A percentile compares a stretch with the other conserved stretches of the same genome.
These are phyloP conservation scores for Ibidorhyncha struthersii DNA, from an alignment of 2,113 vertebrate species.

Conservation along the genomic window DNA sequence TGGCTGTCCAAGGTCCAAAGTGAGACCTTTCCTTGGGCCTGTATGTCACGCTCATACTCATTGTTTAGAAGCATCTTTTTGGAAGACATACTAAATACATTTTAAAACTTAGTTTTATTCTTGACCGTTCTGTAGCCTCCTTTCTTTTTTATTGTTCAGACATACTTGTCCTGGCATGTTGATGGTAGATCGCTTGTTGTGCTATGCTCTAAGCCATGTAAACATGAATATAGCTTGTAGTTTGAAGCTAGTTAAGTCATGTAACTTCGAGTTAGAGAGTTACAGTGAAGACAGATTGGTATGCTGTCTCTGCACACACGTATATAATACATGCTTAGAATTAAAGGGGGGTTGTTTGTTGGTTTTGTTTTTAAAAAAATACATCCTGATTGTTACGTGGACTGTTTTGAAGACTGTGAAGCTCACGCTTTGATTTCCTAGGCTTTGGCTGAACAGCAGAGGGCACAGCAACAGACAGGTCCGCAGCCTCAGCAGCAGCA, in stretches of 20 bases:
- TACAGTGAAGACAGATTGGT: neutral
- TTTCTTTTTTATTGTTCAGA: neutral
- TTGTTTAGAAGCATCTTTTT: neutral
- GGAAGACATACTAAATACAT: neutral
- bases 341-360: neutral
- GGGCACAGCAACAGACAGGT: constrained; percentile 83
- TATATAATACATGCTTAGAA: neutral
- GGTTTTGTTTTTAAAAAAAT: neutral
- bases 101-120: neutral
- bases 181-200: neutral
- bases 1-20: neutral
- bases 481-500: constrained; percentile 76
- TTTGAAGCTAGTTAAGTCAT: neutral
- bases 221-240: neutral
- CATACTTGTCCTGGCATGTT: neutral
- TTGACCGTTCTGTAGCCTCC: neutral
- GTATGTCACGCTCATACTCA: neutral
- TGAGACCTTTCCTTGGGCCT: neutral
- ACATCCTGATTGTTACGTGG: neutral
- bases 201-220: neutral
- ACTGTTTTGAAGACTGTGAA: neutral
- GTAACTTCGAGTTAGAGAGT: neutral
- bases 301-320: neutral
- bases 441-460: constrained; percentile 91
- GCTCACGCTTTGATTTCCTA: constrained; percentile 35